phyloP scores from a whole-genome alignment of 2,113 vertebrate species.

The Rhinoderma darwinii region DNA sequence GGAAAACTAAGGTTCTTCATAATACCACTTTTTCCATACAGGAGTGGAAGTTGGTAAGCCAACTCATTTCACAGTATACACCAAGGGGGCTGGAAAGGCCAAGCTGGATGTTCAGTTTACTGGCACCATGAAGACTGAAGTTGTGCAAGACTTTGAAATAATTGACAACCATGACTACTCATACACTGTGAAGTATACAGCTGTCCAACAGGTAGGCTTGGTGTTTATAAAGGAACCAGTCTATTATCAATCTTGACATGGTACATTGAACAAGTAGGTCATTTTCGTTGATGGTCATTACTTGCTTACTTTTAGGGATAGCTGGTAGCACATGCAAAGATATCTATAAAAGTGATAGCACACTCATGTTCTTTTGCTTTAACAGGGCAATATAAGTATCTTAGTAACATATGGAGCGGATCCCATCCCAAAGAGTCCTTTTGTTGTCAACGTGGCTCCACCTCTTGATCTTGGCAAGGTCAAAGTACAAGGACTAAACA shows the following conservation, averaged over 20 bases:
- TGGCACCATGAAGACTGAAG: conserved; percentile 80
- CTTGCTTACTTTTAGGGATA: neutral
- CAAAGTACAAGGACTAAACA: conserved; percentile 82
- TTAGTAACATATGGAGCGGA: conserved; percentile 89
- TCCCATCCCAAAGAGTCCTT: conserved; percentile 87
- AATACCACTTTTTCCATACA: neutral
- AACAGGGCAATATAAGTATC: conserved; percentile 82
- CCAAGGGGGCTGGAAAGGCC: conserved; percentile 88
- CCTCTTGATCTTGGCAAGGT: conserved; percentile 88
- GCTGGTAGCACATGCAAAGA: neutral
- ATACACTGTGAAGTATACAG: conserved; percentile 89
- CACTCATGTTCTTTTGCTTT: neutral
- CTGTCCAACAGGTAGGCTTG: conserved; percentile 82
- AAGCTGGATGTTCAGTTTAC: conserved; percentile 87
- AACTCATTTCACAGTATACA: conserved; percentile 87
- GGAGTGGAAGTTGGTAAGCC: conserved; percentile 88
- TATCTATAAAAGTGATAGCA: neutral
- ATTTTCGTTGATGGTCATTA: neutral
- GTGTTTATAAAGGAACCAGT: neutral
- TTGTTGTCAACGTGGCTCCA: conserved; percentile 80
- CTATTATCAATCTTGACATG: neutral
- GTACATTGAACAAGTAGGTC: too few relatives aligned
- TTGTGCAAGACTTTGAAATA: conserved; percentile 82
- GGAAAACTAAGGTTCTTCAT: neutral
- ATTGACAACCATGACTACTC: conserved; percentile 89